Percentiles rank a stretch among this genome's conserved stretches.
These are phyloP conservation scores for Mesitornis unicolor DNA, from an alignment of 2,113 vertebrate species.

Conservation along the genomic window DNA sequence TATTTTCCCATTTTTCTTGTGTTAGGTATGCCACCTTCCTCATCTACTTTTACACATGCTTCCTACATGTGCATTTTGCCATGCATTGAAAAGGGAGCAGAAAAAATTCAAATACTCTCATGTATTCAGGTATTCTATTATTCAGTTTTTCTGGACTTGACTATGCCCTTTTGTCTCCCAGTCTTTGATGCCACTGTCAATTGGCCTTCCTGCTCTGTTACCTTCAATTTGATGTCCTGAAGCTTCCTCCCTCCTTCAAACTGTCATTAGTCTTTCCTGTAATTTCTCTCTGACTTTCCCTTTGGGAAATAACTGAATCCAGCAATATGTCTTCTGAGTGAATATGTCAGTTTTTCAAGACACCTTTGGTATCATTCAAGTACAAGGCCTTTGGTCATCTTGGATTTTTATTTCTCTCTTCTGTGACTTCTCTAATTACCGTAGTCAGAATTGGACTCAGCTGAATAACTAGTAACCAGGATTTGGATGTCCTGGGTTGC, in stretches of 20 bases:
- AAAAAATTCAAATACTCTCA: not conserved
- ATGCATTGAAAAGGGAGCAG: not conserved
- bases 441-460: not conserved
- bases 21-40: not conserved
- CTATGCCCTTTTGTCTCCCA: not conserved
- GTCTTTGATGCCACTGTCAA: not conserved
- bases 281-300: not conserved
- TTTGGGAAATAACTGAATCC: not conserved
- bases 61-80: accelerated
- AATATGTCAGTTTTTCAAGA: not conserved
- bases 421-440: not conserved
- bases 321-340: not conserved
- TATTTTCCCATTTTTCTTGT: accelerated
- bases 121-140: not conserved
- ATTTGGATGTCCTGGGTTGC: not conserved
- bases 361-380: not conserved
- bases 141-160: not conserved
- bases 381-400: not conserved
- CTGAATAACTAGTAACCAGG: not conserved
- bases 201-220: not conserved
- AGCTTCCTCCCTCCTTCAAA: not conserved
- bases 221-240: not conserved
- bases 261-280: not conserved
- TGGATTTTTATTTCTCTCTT: not conserved
- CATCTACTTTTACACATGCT: accelerated